A percentile compares a stretch with the other conserved stretches of the same genome.
Evolutionary conservation across 2,888 invertebrate species (phyloP).

Genomic region (Acanthosepion esculentum): DNA sequence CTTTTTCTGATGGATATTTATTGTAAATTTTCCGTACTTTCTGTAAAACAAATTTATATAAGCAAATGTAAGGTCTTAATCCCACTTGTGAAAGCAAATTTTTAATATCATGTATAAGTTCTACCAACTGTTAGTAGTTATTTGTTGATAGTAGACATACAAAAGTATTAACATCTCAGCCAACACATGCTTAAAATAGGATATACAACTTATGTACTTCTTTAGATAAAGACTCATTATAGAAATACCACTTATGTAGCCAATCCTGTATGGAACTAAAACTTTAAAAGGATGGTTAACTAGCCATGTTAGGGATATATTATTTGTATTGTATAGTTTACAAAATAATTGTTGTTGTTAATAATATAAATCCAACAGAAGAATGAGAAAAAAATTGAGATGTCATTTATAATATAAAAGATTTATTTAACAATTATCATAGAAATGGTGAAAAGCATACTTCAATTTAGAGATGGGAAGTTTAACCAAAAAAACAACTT

Average conservation of each 20-base stretch:
- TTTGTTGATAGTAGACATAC: neutral
- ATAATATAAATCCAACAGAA: neutral
- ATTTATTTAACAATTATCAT: too few relatives aligned
- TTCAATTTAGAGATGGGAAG: neutral
- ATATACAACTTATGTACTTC: neutral
- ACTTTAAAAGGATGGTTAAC: neutral
- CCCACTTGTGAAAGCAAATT: neutral
- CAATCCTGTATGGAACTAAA: neutral
- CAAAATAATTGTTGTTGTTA: neutral
- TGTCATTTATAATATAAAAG: neutral
- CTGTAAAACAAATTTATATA: constrained; percentile 58
- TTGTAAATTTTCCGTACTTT: constrained; percentile 81
- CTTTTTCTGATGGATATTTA: constrained; percentile 75
- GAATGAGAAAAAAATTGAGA: neutral
- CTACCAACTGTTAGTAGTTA: neutral
- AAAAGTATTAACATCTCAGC: neutral
- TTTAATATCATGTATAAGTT: neutral
- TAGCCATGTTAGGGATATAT: too few relatives aligned
- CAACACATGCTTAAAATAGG: neutral
- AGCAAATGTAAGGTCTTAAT: neutral
- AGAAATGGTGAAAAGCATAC: neutral
- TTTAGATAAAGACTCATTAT: neutral
- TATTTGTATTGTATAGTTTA: neutral
- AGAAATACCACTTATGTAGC: neutral
- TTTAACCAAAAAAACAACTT: too few relatives aligned